A percentile compares a stretch with the other conserved stretches of the same genome.
phyloP scores from a whole-genome alignment of 1,140 invertebrate genomes.

The Drosophila santomea region DNA sequence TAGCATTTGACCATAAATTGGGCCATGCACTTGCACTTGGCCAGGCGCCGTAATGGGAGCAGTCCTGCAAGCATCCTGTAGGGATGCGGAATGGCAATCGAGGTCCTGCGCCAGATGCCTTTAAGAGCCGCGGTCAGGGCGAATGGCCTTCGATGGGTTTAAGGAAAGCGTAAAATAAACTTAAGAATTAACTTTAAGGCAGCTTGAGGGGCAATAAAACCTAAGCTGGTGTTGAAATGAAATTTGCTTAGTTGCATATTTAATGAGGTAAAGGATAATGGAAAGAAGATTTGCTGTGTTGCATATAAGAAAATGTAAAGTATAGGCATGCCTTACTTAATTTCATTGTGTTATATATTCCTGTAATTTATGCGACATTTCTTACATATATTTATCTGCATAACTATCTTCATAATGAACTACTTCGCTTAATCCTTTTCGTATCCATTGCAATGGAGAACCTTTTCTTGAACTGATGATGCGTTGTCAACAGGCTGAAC shows the following conservation, averaged over 20 bases:
- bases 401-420: background rate
- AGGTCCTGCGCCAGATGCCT: constrained; percentile 31
- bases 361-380: too few species aligned
- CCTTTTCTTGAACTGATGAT: constrained; percentile 1
- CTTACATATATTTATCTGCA: too few species aligned
- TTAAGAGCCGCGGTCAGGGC: constrained; percentile 16
- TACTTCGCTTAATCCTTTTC: background rate
- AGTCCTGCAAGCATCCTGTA: background rate
- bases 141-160: constrained; percentile 1
- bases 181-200: background rate
- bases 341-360: too few species aligned
- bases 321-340: background rate
- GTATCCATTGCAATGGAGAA: background rate
- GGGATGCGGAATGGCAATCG: background rate
- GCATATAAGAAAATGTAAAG: background rate
- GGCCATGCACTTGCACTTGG: constrained; percentile 56
- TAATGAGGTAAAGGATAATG: background rate
- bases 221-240: constrained; percentile 1
- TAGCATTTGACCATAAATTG: constrained; percentile 76
- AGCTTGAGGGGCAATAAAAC: background rate
- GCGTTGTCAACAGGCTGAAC: constrained; percentile 16
- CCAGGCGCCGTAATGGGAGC: constrained; percentile 26
- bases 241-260: background rate
- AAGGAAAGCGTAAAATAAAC: background rate
- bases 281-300: background rate